Evolutionary conservation across 1,140 invertebrate genomes (phyloP), one percentile per base, ranked within the genome.

Genomic region (Drosophila busckii): DNA sequence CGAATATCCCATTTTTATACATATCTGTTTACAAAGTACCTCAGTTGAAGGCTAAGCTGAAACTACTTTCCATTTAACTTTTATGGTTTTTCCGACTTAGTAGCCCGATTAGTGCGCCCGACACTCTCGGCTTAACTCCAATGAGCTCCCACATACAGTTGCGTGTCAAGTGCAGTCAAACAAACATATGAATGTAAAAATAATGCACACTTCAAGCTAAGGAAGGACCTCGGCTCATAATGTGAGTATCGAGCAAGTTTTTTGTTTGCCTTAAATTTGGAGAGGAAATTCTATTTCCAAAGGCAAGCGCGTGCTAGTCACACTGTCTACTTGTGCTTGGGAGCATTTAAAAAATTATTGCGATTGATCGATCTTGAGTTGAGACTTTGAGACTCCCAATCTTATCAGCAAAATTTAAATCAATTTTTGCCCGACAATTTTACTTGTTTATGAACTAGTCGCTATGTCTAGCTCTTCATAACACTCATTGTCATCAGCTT

Each of bases 221-320:
- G 45, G 15, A 32, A 32, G 4, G 10, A 13, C 22, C 38, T 4
- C 4, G 8, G 6, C 17, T 4, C 9, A 9, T 19, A n/a, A n/a
- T n/a, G n/a, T n/a, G n/a, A n/a, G n/a, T n/a, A n/a, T n/a, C n/a
- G n/a, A n/a, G n/a, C n/a, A n/a, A n/a, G n/a, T n/a, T n/a, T n/a
- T n/a, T n/a, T n/a, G n/a, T n/a, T n/a, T n/a, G n/a, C n/a, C n/a
- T n/a, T n/a, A n/a, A n/a, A n/a, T n/a, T n/a, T n/a, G n/a, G n/a
- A n/a, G n/a, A n/a, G n/a, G n/a, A n/a, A n/a, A n/a, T n/a, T n/a
- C n/a, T n/a, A n/a, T n/a, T n/a, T n/a, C n/a, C n/a, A n/a, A n/a
- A n/a, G n/a, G n/a, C n/a, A n/a, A n/a, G n/a, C n/a, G n/a, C 67
- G 48, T 70, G 60, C 73, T 40, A 73, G 70, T 58, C 70, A 60